These are phyloP conservation scores for Thripadectes ignobilis DNA, from an alignment of 2,797 vertebrate species.

Conservation along the genomic window DNA sequence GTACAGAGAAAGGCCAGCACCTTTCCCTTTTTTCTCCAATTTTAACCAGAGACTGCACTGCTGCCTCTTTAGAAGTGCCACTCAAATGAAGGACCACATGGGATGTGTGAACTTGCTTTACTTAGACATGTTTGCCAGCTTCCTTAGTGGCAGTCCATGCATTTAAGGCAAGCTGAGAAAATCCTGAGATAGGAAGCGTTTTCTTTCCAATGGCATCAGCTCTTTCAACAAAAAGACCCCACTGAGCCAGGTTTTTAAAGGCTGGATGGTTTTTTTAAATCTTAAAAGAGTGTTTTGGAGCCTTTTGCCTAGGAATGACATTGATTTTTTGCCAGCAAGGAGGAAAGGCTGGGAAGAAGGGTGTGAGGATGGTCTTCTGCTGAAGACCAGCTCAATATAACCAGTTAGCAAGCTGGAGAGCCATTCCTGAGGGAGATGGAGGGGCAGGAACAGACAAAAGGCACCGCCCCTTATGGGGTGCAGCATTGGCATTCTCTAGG, in stretches of 20 bases:
- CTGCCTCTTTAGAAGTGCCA: neutral
- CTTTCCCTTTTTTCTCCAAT: neutral
- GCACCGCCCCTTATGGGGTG: neutral
- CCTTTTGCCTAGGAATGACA: neutral
- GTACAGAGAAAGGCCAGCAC: neutral
- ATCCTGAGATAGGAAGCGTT: neutral
- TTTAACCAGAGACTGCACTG: neutral
- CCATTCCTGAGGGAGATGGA: neutral
- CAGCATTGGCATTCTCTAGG: neutral
- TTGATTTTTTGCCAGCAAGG: neutral
- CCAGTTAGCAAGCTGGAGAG: neutral
- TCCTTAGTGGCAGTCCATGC: neutral
- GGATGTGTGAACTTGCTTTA: neutral
- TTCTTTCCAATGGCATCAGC: neutral
- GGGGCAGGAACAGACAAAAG: neutral
- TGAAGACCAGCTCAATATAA: neutral
- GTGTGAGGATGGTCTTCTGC: neutral
- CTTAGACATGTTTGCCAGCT: neutral
- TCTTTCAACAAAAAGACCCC: neutral
- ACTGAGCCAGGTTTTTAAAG: neutral
- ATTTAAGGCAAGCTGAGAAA: neutral
- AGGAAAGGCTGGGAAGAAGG: neutral
- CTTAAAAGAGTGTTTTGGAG: neutral
- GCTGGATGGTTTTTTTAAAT: rapidly evolving
- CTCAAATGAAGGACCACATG: neutral